These are phyloP conservation scores for Drosophila robusta DNA, from an alignment of 2,888 invertebrate genomes.

Conservation along the genomic window DNA sequence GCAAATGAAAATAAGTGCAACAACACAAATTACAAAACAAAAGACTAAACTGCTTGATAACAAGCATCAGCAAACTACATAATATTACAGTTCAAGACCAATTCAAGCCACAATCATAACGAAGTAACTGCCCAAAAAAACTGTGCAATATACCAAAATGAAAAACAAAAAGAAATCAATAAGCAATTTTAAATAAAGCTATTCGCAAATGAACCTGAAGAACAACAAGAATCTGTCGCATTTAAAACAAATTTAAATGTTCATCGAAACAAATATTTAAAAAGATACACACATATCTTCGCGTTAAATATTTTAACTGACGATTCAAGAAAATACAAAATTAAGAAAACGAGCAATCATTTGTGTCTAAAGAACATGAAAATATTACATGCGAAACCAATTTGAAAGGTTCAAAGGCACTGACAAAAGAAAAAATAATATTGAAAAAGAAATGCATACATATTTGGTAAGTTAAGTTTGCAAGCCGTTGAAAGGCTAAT, in stretches of 20 bases:
- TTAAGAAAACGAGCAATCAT: conserved; percentile 22
- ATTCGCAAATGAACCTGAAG: conserved; percentile 39
- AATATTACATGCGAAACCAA: conserved; percentile 23
- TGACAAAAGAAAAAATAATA: conserved; percentile 29
- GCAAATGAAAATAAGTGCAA: conserved; percentile 51
- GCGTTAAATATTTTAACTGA: conserved; percentile 30
- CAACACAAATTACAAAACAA: conserved; percentile 37
- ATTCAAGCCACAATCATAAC: conserved; percentile 32
- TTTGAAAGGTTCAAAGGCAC: conserved; percentile 28
- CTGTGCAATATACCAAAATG: conserved; percentile 22
- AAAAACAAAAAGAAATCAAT: conserved; percentile 19
- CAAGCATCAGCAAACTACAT: conserved; percentile 40
- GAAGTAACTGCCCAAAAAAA: conserved; percentile 38
- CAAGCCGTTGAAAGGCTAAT: conserved; percentile 25
- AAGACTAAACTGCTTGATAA: conserved; percentile 23
- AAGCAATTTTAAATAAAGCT: conserved; percentile 14
- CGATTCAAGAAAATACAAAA: conserved; percentile 26
- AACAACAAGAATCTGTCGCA: conserved; percentile 34
- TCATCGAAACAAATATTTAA: conserved; percentile 39
- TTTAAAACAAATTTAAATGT: conserved; percentile 31
- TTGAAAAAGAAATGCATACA: conserved; percentile 33
- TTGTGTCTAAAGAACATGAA: conserved; percentile 8
- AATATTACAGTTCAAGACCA: conserved; percentile 23
- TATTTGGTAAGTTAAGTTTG: conserved; percentile 73
- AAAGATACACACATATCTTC: conserved; percentile 30